Evolutionary conservation across 1,140 invertebrate genomes (phyloP).

Genomic region (Drosophila athabasca): DNA sequence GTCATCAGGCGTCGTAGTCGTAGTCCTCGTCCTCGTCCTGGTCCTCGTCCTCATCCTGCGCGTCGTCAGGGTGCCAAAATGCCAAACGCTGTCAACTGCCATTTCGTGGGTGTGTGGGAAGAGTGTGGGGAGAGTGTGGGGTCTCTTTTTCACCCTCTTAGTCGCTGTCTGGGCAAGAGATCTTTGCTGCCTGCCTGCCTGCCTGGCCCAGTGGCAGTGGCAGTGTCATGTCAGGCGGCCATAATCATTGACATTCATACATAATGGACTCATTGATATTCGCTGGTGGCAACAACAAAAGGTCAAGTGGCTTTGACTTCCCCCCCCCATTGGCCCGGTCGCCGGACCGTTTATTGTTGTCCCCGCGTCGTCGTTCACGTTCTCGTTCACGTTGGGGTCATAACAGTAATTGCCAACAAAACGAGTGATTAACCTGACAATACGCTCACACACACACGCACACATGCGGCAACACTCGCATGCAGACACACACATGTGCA

Average conservation of each 20-base stretch:
- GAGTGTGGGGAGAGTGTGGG: background rate
- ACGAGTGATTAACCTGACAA: constrained; percentile 78
- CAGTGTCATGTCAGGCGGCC: constrained; percentile 72
- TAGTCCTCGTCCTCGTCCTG: background rate
- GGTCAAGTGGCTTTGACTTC: constrained; percentile 64
- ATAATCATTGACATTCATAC: constrained; percentile 78
- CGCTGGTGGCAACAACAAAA: constrained; percentile 68
- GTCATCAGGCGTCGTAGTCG: constrained; percentile 39
- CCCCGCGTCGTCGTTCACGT: constrained; percentile 5
- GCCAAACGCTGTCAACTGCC: constrained; percentile 66
- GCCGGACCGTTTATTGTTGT: constrained; percentile 50
- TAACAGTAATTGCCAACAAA: constrained; percentile 78
- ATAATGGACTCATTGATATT: constrained; percentile 80
- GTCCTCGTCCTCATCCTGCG: background rate
- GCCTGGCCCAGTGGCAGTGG: constrained; percentile 4
- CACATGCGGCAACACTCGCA: constrained; percentile 7
- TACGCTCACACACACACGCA: constrained; percentile 37
- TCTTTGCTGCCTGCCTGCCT: background rate
- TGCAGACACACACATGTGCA: too few species aligned
- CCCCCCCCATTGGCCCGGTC: background rate
- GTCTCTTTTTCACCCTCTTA: too few species aligned
- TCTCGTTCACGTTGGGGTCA: constrained; percentile 51
- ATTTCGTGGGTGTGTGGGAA: constrained; percentile 23
- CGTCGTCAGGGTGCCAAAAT: constrained; percentile 37
- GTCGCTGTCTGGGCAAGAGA: background rate